Evolutionary conservation across 2,797 vertebrate genomes (phyloP), one percentile per base, ranked within the genome.

Genomic region (Bradypodion ventrale): DNA sequence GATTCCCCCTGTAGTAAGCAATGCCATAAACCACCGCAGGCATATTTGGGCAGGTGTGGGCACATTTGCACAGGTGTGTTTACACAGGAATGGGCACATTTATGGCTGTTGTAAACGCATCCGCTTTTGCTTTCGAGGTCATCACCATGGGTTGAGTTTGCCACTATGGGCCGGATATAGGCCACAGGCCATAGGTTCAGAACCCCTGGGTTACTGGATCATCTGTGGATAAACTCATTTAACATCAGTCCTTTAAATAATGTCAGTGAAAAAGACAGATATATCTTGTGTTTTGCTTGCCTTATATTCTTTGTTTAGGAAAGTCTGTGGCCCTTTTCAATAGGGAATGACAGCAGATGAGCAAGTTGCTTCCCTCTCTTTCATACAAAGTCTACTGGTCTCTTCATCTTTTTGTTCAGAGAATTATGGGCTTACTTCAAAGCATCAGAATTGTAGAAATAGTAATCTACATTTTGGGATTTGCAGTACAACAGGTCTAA

Each of bases 161-260:
- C n/a, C n/a, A n/a, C n/a, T n/a, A n/a, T n/a, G n/a, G n/a, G n/a
- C n/a, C n/a, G n/a, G n/a, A n/a, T n/a, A n/a, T n/a, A n/a, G n/a
- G n/a, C n/a, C n/a, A n/a, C n/a, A n/a, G n/a, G n/a, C n/a, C n/a
- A n/a, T n/a, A n/a, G n/a, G n/a, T n/a, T n/a, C n/a, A n/a, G n/a
- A n/a, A n/a, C n/a, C n/a, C n/a, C n/a, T n/a, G n/a, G n/a, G n/a
- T n/a, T n/a, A 37, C 83, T 65, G 65, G 74, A 78, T 81, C 77
- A 65, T 73, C 82, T 81, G 74, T 59, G 66, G 66, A 78, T 49
- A 84, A 84, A 77, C 59, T 85, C 87, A 46, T 7, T 66, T 62
- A 49, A 79, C 23, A 13, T 46, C 37, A 75, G 46, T 76, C 7
- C 5, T 85, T 35, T 35, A 5, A 27, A 70, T 27, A 29, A 77